A percentile compares a stretch with the other conserved stretches of the same genome.
Conservation (phyloP, 2,113 vertebrate species). For the Glareola pratincola region DNA sequence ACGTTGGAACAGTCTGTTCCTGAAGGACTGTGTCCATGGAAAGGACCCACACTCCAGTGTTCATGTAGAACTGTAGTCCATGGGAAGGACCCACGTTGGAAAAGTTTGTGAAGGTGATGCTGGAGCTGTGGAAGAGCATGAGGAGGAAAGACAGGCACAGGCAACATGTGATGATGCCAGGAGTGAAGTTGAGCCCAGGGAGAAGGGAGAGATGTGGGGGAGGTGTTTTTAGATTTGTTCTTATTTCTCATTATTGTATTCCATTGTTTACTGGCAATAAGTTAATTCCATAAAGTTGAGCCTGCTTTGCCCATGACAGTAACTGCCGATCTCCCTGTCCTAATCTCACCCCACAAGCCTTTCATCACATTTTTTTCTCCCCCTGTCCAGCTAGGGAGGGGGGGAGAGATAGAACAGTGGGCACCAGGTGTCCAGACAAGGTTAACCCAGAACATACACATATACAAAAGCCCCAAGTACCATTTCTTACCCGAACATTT, state of each 20-base stretch:
- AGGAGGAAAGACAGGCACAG: background rate
- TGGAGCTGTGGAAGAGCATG: background rate
- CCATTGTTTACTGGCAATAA: background rate
- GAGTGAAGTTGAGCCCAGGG: background rate
- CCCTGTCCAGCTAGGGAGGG: background rate
- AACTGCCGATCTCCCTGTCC: background rate
- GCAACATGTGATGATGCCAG: background rate
- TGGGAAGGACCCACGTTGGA: rapidly evolving
- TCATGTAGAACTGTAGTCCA: rapidly evolving
- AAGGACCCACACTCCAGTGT: background rate
- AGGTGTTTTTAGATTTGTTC: background rate
- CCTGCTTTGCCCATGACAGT: background rate
- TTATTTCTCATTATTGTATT: background rate
- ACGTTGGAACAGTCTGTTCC: rapidly evolving
- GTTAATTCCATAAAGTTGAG: background rate
- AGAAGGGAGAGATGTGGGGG: background rate
- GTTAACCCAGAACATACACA: background rate
- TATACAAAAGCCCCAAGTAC: background rate
- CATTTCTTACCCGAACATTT: conserved; percentile 86
- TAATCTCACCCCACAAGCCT: background rate
- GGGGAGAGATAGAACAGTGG: background rate
- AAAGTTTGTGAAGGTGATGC: background rate
- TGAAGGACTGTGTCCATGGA: background rate
- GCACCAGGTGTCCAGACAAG: background rate
- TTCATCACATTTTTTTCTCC: background rate